Evolutionary conservation across 2,888 invertebrate genomes (phyloP).

Genomic region (Aporophyla nigra): DNA sequence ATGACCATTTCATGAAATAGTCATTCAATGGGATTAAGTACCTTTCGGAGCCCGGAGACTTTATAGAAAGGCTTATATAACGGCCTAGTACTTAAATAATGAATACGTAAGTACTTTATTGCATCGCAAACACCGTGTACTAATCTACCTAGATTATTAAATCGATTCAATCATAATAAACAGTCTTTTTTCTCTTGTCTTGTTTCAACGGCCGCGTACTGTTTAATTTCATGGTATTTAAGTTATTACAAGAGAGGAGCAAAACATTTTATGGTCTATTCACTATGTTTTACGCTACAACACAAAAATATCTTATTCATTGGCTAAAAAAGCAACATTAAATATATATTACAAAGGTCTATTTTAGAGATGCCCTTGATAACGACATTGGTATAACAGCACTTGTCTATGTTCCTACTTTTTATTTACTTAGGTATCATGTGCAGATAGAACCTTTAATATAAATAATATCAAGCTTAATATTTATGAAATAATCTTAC

Average conservation of each 20-base stretch:
- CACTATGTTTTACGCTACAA: slow-evolving; percentile 1
- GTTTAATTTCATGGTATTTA: slow-evolving; percentile 36
- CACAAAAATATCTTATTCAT: background rate
- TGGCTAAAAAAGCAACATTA: background rate
- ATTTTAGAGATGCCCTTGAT: background rate
- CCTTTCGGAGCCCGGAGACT: too few relatives aligned
- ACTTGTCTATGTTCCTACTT: background rate
- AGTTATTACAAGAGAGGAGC: background rate
- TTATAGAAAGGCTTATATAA: too few relatives aligned
- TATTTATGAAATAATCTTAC: too few relatives aligned
- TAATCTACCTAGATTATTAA: slow-evolving; percentile 10
- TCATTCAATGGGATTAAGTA: too few relatives aligned
- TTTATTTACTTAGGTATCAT: background rate
- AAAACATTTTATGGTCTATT: background rate
- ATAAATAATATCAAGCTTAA: background rate
- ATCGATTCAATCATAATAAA: slow-evolving; percentile 52
- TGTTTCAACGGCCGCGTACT: background rate
- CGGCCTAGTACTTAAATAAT: background rate
- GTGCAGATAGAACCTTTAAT: background rate
- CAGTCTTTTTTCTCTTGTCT: slow-evolving; percentile 16
- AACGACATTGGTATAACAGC: background rate
- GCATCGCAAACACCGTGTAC: slow-evolving; percentile 34
- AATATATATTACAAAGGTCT: background rate
- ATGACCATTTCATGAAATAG: too few relatives aligned
- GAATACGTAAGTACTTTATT: slow-evolving; percentile 28